A percentile compares a stretch with the other conserved stretches of the same genome.
phyloP scores from a whole-genome alignment of 2,888 invertebrate species.

The Acleris cristana region DNA sequence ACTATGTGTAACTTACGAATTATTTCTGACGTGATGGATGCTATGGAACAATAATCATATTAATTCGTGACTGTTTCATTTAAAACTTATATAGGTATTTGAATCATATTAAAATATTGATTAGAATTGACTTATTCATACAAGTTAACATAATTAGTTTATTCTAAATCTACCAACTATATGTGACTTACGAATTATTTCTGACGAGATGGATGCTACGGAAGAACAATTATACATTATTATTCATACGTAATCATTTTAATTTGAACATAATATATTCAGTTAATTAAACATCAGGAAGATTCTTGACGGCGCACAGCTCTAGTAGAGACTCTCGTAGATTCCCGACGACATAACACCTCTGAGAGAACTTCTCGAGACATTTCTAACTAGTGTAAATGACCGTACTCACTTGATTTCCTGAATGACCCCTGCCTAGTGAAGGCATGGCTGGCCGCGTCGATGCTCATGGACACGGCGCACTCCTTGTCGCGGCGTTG shows the following conservation, averaged over 20 bases:
- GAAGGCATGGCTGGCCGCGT: conserved; percentile 94
- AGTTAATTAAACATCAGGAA: too few relatives aligned
- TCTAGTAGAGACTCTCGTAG: too few relatives aligned
- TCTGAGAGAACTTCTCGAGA: too few relatives aligned
- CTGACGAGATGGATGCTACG: conserved; percentile 30
- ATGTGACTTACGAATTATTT: conserved; percentile 26
- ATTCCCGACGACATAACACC: too few relatives aligned
- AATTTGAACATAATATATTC: too few relatives aligned
- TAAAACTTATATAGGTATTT: too few relatives aligned
- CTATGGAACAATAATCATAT: conserved; percentile 21
- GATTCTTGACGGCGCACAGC: too few relatives aligned
- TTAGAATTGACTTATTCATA: too few relatives aligned
- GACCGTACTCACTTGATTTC: conserved; percentile 79
- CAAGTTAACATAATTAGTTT: background rate
- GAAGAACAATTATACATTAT: conserved; percentile 11
- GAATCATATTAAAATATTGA: too few relatives aligned
- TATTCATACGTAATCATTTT: background rate
- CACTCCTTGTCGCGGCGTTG: conserved; percentile 98
- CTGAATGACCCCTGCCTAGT: conserved; percentile 96
- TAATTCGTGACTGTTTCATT: too few relatives aligned
- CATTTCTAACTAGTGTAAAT: too few relatives aligned
- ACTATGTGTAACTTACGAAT: conserved; percentile 24
- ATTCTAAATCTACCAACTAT: background rate
- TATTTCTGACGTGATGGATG: conserved; percentile 27
- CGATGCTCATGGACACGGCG: conserved; percentile 96